Conservation (phyloP, 2,888 invertebrate genomes). For the Diabrotica balteata region DNA sequence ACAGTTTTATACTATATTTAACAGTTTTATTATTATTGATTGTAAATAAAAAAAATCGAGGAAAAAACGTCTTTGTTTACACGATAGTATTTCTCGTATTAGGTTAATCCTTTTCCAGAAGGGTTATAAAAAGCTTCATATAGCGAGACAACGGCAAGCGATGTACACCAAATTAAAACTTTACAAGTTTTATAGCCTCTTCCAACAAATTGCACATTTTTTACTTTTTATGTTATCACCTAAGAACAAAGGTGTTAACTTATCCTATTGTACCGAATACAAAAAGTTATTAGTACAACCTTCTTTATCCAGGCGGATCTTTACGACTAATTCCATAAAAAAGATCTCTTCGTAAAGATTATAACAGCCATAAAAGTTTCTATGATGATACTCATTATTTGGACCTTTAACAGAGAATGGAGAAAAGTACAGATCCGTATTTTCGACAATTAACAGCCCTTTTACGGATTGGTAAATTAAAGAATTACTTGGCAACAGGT, state of each 20-base stretch:
- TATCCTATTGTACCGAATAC: not conserved
- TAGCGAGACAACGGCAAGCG: not conserved
- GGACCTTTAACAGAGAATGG: not conserved
- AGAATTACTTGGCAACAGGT: too few relatives aligned
- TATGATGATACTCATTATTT: constrained; percentile 11
- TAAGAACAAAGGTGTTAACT: constrained; percentile 1
- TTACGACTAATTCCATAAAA: constrained; percentile 5
- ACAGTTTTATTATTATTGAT: too few relatives aligned
- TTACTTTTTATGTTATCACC: not conserved
- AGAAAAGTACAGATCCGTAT: too few relatives aligned
- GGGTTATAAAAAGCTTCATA: too few relatives aligned
- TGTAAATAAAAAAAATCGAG: too few relatives aligned
- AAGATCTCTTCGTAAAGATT: not conserved
- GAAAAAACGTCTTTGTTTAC: too few relatives aligned
- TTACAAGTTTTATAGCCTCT: not conserved
- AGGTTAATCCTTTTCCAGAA: too few relatives aligned
- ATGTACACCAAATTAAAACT: not conserved
- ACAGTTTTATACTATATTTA: too few relatives aligned
- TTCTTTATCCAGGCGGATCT: not conserved
- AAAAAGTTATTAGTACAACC: constrained; percentile 1
- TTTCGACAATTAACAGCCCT: too few relatives aligned
- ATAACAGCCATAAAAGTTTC: constrained; percentile 8
- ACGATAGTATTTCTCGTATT: too few relatives aligned
- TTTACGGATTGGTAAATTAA: too few relatives aligned
- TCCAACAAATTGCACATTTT: not conserved